Percentiles rank a stretch among this genome's conserved stretches.
These are phyloP conservation scores for Periplaneta americana DNA, from an alignment of 1,140 invertebrate species.

Conservation along the genomic window DNA sequence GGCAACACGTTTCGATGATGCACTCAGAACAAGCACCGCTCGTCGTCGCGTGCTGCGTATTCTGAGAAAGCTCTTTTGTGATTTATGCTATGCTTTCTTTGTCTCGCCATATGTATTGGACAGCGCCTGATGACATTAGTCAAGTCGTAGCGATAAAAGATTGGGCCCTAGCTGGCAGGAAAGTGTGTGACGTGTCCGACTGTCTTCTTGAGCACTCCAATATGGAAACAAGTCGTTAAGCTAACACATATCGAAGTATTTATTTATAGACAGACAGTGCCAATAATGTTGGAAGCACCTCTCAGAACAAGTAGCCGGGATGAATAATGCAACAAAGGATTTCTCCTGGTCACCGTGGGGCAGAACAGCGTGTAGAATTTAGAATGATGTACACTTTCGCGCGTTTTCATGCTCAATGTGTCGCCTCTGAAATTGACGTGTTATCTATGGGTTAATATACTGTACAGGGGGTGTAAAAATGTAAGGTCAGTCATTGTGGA, in stretches of 20 bases:
- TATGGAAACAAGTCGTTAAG: not conserved
- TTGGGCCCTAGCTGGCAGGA: too few species aligned
- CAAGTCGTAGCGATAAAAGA: not conserved
- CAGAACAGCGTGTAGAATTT: not conserved
- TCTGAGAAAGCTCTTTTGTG: not conserved
- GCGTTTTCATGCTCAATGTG: too few species aligned
- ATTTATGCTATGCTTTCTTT: not conserved
- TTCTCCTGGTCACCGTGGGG: not conserved
- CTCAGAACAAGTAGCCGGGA: not conserved
- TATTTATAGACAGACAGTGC: not conserved
- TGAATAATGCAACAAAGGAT: not conserved
- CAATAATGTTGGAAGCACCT: not conserved
- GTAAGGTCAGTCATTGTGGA: too few species aligned
- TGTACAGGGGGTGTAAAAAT: too few species aligned
- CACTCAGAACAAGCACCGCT: not conserved
- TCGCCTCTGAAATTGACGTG: too few species aligned
- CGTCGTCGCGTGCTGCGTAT: not conserved
- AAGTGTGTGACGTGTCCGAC: too few species aligned
- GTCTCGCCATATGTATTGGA: not conserved
- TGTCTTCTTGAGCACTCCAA: not conserved
- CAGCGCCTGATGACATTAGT: not conserved
- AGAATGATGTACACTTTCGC: not conserved
- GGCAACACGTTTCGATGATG: not conserved
- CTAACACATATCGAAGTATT: not conserved
- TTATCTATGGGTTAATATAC: too few species aligned